Conservation (phyloP, 2,797 vertebrate species). For the Graptemys geographica region DNA sequence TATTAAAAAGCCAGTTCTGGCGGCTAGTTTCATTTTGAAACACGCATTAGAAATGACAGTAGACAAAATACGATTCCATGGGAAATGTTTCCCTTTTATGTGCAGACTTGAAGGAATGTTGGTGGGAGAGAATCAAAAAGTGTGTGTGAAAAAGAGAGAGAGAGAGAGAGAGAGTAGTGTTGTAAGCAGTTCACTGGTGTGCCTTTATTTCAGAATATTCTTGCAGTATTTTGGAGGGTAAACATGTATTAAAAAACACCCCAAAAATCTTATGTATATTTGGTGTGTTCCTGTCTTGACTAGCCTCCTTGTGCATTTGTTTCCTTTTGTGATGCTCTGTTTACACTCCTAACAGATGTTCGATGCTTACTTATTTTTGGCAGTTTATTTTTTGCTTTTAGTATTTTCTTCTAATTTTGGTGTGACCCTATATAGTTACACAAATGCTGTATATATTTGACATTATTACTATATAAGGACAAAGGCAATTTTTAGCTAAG, state of each 20-base stretch:
- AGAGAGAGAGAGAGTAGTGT: neutral
- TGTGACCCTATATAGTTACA: slow-evolving; percentile 57
- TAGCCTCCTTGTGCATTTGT: slow-evolving; percentile 42
- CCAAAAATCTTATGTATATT: neutral
- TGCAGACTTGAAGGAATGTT: neutral
- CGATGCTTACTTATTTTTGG: slow-evolving; percentile 46
- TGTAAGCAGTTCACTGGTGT: accelerated
- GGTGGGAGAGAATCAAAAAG: neutral
- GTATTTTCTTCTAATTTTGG: neutral
- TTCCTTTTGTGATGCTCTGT: slow-evolving; percentile 28
- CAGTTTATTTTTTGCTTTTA: slow-evolving; percentile 41
- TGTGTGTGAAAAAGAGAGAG: neutral
- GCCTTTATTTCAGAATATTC: neutral
- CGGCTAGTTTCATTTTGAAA: neutral
- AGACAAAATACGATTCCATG: accelerated
- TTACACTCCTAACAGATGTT: slow-evolving; percentile 45
- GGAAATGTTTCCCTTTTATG: neutral
- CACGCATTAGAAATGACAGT: accelerated
- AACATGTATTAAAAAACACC: neutral
- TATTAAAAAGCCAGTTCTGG: accelerated
- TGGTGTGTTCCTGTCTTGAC: neutral
- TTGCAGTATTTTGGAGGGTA: neutral
- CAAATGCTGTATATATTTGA: neutral
- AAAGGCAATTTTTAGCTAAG: slow-evolving; percentile 47
- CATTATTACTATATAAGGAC: slow-evolving; percentile 58